These are phyloP conservation scores for Onychostoma macrolepis DNA, from an alignment of 2,113 vertebrate genomes.

Conservation along the genomic window DNA sequence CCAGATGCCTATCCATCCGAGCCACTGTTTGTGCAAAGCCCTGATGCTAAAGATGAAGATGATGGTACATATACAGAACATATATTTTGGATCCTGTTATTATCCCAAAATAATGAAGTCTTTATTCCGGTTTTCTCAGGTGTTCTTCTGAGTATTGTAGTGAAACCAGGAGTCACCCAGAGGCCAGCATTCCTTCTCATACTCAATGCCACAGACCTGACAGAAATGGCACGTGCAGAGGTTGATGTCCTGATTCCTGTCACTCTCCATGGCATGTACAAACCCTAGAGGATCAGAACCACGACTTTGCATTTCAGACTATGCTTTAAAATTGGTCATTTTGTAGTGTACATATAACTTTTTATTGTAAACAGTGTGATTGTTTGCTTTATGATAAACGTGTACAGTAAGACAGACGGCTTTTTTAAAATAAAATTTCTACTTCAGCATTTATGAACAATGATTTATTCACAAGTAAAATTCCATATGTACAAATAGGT, in stretches of 20 bases:
- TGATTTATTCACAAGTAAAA: not conserved
- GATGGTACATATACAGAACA: constrained; percentile 75
- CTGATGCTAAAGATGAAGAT: constrained; percentile 83
- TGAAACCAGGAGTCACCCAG: constrained; percentile 77
- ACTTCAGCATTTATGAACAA: not conserved
- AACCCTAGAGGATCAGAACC: constrained; percentile 52
- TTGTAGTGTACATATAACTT: not conserved
- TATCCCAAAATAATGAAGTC: not conserved
- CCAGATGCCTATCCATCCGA: constrained; percentile 83
- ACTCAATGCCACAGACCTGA: constrained; percentile 84
- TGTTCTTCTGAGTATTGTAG: constrained; percentile 82
- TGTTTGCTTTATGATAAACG: not conserved
- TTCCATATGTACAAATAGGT: constrained; percentile 7
- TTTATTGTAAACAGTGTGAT: not conserved
- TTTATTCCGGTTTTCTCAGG: constrained; percentile 67
- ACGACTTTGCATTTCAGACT: not conserved
- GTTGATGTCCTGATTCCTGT: constrained; percentile 85
- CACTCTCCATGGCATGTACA: constrained; percentile 86
- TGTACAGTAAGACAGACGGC: not conserved
- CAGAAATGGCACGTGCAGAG: constrained; percentile 84
- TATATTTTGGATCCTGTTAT: not conserved
- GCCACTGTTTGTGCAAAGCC: constrained; percentile 83
- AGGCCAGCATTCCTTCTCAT: constrained; percentile 84
- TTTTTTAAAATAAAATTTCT: not conserved
- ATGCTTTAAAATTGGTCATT: too few relatives aligned